Conservation (phyloP, 1,140 invertebrate genomes). For the Heliconius hewitsoni region DNA sequence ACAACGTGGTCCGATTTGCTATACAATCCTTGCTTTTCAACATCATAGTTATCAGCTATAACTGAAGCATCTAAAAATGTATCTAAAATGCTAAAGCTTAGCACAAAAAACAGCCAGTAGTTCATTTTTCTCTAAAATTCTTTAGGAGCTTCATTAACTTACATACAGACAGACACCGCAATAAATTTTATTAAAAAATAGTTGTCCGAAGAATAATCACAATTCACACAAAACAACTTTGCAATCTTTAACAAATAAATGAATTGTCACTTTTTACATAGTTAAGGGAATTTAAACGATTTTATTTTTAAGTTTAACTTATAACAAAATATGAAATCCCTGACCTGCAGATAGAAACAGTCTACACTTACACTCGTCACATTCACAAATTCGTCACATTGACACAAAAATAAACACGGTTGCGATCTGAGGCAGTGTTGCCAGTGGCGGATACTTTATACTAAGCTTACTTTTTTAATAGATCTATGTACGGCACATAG, state of each 20-base stretch:
- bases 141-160: slow-evolving; percentile 3
- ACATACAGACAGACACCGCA: not conserved
- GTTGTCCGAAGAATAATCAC: not conserved
- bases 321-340: not conserved
- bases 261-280: not conserved
- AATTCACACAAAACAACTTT: not conserved
- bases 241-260: not conserved
- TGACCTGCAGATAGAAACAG: not conserved
- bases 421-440: not conserved
- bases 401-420: slow-evolving; percentile 12
- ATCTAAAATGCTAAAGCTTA: slow-evolving; percentile 43
- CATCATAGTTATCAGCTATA: slow-evolving; percentile 55
- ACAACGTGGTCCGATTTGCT: slow-evolving; percentile 69
- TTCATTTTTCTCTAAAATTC: slow-evolving; percentile 46
- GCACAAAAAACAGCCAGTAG: slow-evolving; percentile 46
- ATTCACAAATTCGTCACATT: not conserved
- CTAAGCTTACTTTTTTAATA: too few species aligned
- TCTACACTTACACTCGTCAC: not conserved
- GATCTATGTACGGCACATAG: too few species aligned
- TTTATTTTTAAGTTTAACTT: not conserved
- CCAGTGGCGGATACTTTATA: too few species aligned
- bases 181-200: not conserved
- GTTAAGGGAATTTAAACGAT: not conserved
- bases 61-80: slow-evolving; percentile 57
- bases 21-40: slow-evolving; percentile 71